phyloP scores from a whole-genome alignment of 2,888 invertebrate genomes.

The Sclerodermus sp. region DNA sequence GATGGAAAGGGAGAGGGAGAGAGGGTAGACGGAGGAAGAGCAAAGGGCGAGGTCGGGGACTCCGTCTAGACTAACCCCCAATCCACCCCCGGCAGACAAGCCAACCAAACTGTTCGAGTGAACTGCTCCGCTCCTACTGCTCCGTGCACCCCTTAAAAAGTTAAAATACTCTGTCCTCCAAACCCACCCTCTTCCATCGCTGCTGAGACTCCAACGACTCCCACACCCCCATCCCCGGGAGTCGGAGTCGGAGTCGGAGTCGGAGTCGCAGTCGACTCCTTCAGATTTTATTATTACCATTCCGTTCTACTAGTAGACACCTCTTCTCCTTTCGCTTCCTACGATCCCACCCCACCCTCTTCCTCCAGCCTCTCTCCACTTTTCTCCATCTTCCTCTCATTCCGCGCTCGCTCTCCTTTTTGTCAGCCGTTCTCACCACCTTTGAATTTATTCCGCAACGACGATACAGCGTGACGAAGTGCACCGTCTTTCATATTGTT shows the following conservation, averaged over 20 bases:
- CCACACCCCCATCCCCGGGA: constrained; percentile 17
- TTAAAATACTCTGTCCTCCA: constrained; percentile 50
- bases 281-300: constrained; percentile 52
- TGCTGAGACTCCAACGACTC: constrained; percentile 19
- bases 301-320: constrained; percentile 46
- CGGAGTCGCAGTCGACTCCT: constrained; percentile 34
- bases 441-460: not conserved
- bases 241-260: too few relatives aligned
- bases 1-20: constrained; percentile 8
- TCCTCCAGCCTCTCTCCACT: not conserved
- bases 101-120: constrained; percentile 55
- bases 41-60: constrained; percentile 38
- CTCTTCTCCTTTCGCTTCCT: constrained; percentile 24
- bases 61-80: constrained; percentile 54
- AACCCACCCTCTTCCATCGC: constrained; percentile 26
- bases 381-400: constrained; percentile 1
- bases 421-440: not conserved
- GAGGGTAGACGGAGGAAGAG: constrained; percentile 23
- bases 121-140: constrained; percentile 41
- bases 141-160: constrained; percentile 43
- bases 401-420: not conserved
- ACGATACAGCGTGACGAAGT: constrained; percentile 21
- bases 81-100: constrained; percentile 47
- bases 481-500: constrained; percentile 36
- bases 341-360: constrained; percentile 11